phyloP scores from a whole-genome alignment of 2,113 vertebrate species.

The Isurus oxyrinchus region DNA sequence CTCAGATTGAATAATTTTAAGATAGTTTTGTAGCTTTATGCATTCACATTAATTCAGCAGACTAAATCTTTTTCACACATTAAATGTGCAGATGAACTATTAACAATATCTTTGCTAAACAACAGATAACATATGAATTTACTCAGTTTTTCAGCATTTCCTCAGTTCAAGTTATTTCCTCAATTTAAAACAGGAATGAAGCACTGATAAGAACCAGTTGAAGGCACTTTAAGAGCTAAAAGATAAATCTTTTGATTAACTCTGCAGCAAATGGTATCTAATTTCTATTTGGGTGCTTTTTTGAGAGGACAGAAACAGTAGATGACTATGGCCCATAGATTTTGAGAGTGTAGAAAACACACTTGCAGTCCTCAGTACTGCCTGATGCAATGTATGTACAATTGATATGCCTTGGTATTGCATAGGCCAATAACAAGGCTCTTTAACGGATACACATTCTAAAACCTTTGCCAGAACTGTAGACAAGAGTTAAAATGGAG shows the following conservation, averaged over 20 bases:
- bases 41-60: not conserved
- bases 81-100: not conserved
- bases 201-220: not conserved
- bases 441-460: not conserved
- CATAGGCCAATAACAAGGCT: too few species aligned
- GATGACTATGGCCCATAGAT: not conserved
- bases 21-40: too few species aligned
- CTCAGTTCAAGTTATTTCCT: not conserved
- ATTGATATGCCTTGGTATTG: not conserved
- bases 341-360: not conserved
- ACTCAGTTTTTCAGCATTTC: not conserved
- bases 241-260: not conserved
- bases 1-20: not conserved
- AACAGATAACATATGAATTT: not conserved
- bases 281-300: not conserved
- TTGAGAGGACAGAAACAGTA: not conserved
- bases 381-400: not conserved
- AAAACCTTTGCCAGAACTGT: not conserved
- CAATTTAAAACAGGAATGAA: not conserved
- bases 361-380: not conserved
- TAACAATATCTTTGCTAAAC: not conserved
- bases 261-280: not conserved
- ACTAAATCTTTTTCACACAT: not conserved
- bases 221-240: not conserved
- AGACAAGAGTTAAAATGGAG: not conserved